Base-by-base conservation (phyloP, 2,888 invertebrate genomes). In the Sesamia inferens region DNA sequence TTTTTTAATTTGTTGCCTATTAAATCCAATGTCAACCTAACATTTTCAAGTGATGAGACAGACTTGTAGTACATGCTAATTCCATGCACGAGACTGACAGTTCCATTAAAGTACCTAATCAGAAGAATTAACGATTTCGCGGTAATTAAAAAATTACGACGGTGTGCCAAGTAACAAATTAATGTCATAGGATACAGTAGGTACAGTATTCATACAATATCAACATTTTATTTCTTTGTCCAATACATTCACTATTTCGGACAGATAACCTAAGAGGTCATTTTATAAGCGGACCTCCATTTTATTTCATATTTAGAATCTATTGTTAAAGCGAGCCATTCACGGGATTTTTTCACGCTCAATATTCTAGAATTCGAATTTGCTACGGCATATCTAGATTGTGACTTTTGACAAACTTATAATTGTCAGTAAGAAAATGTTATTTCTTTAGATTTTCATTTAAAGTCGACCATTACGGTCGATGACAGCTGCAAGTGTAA, bases 301-400 rank as follows among this genome's bases (percentile, higher is more conserved):
- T 70, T 31, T 42, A 59, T 63, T 68, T 48, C 58, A 59, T 58
- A 48, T 79, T 80, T 44, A 48, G 31, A 31, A 58, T 71, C 59
- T 54, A 44, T 66, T 55, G 55, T 39, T 71, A 79, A 71, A 74
- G 61, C 62, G 14, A 13, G 39, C 61, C 10, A 79, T 65, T 83
- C 74, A 78, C 64, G 67, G 68, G 74, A 71, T 76, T 81, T 73
- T 77, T 80, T 67, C 47, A 44, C 63, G 64, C 14, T 31, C 54
- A 65, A 22, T 67, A 73, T 79, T n/a, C 11, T 66, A 67, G 39
- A 75, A 78, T 80, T 80, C 54, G 59, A 68, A 71, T 73, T 73
- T 63, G 69, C 5, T 55, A 69, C 64, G 31, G 74, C n/a, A 55
- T 67, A 69, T 79, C 77, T 81, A 79, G 70, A 72, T 63, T 74